These are phyloP conservation scores for Lophura swinhoii DNA, from an alignment of 2,797 vertebrate genomes.

Conservation along the genomic window DNA sequence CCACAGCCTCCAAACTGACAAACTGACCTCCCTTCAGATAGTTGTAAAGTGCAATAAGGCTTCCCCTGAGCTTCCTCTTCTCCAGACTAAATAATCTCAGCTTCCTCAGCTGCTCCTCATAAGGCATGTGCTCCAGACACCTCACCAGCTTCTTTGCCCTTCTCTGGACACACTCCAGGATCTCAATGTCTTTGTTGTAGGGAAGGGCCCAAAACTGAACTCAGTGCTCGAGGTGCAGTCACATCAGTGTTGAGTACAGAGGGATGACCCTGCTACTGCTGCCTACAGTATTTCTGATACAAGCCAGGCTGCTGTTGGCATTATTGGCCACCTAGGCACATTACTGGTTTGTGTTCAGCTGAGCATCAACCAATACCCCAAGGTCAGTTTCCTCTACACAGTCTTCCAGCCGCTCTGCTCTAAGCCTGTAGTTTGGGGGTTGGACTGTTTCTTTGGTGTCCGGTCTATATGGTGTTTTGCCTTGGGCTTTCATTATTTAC, in stretches of 20 bases:
- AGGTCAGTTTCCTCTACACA: too few species aligned
- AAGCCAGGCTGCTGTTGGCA: not conserved
- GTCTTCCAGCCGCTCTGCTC: too few species aligned
- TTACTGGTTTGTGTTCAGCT: not conserved
- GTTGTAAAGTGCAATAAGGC: too few species aligned
- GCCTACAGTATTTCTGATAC: not conserved
- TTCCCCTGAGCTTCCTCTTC: too few species aligned
- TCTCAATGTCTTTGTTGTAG: not conserved
- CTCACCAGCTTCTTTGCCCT: not conserved
- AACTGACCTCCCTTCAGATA: too few species aligned
- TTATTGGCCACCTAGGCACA: not conserved
- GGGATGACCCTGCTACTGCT: not conserved
- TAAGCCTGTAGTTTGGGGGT: not conserved
- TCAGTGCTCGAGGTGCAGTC: not conserved
- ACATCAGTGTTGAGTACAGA: not conserved
- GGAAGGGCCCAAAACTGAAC: not conserved
- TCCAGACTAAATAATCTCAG: too few species aligned
- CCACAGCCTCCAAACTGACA: too few species aligned
- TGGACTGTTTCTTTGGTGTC: not conserved
- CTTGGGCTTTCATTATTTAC: conserved; percentile 48
- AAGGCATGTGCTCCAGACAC: not conserved
- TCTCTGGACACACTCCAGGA: not conserved
- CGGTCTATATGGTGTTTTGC: not conserved
- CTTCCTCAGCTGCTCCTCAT: too few species aligned
- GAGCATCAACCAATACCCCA: too few species aligned